Evolutionary conservation across 2,113 vertebrate species (phyloP), one percentile per base, ranked within the genome.

Genomic region (Ptilorrhoa leucosticta): DNA sequence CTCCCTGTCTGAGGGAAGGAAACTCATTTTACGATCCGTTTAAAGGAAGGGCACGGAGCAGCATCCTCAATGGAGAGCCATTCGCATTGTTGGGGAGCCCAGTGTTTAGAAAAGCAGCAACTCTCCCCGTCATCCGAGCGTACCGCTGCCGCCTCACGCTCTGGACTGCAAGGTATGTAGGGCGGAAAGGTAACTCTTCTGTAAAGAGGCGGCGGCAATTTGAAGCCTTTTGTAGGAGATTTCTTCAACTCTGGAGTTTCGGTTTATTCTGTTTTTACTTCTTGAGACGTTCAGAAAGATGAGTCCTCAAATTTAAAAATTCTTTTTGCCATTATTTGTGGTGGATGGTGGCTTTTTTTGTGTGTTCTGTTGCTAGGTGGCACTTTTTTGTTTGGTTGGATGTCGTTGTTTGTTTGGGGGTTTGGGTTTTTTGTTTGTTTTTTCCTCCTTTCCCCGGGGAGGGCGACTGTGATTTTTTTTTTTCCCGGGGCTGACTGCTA

Each of bases 1-100:
- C 82, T 97, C 96, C 87, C 70, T 76, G 97, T 97, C 97, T 96
- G 95, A 94, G 93, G 78, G 56, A 61, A 92, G 97, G 97, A 97
- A 95, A 96, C 96, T 92, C 93, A 96, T 98, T 98, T 98, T 98
- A 98, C 75, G 97, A 98, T 97, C 97, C 95, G 66, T 97, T 98
- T 97, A 97, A 97, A 96, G 97, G 96, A 96, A 97, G 92, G 89
- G 87, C 92, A 92, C 30, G 31, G 76, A 57, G 91, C 94, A 83
- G 71, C 95, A 94, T 94, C 95, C 94, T 98, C 94, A 95, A 86
- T 79, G 75, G 76, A 95, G 68, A 78, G 23, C 73, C 85, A 89
- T 94, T 93, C 92, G 53, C 83, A 90, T 94, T 96, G 97, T 95
- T 92, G 95, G 93, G 90, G 47, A 27, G 40, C 75, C 16, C 78